Evolutionary conservation across 2,797 vertebrate species (phyloP).

Genomic region (Valencia hispanica): DNA sequence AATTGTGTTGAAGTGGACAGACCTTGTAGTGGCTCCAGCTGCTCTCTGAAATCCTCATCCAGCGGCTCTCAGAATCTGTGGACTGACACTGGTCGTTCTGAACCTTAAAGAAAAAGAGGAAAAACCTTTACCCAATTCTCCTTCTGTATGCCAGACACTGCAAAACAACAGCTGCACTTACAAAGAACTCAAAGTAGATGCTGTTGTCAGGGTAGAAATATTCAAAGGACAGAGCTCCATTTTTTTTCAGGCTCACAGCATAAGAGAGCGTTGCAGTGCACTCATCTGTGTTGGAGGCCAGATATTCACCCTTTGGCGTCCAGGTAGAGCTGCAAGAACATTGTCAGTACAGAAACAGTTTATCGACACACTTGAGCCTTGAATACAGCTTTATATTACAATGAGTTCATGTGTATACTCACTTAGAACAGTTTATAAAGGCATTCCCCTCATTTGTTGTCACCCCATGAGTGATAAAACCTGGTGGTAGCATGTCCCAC

Average conservation of each 20-base stretch:
- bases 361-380: background rate
- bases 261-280: slow-evolving; percentile 93
- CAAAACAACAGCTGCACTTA: slow-evolving; percentile 71
- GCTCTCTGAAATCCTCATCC: slow-evolving; percentile 88
- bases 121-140: background rate
- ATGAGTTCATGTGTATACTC: slow-evolving; percentile 57
- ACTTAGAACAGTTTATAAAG: slow-evolving; percentile 87
- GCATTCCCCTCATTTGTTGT: slow-evolving; percentile 65
- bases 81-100: slow-evolving; percentile 98
- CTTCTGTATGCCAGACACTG: background rate
- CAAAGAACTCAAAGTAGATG: slow-evolving; percentile 97
- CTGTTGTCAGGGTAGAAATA: slow-evolving; percentile 92
- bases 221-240: slow-evolving; percentile 89
- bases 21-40: slow-evolving; percentile 88
- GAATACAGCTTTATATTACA: background rate
- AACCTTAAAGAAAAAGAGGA: slow-evolving; percentile 68
- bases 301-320: slow-evolving; percentile 87
- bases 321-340: slow-evolving; percentile 87
- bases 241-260: slow-evolving; percentile 91
- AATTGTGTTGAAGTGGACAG: slow-evolving; percentile 51
- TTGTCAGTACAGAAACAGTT: background rate
- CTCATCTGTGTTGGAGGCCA: slow-evolving; percentile 93
- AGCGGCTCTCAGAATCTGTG: slow-evolving; percentile 83
- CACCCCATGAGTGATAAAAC: slow-evolving; percentile 86
- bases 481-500: slow-evolving; percentile 89